Evolutionary conservation across 1,140 invertebrate species (phyloP), one percentile per base, ranked within the genome.

Genomic region (Calephelis virginiensis): DNA sequence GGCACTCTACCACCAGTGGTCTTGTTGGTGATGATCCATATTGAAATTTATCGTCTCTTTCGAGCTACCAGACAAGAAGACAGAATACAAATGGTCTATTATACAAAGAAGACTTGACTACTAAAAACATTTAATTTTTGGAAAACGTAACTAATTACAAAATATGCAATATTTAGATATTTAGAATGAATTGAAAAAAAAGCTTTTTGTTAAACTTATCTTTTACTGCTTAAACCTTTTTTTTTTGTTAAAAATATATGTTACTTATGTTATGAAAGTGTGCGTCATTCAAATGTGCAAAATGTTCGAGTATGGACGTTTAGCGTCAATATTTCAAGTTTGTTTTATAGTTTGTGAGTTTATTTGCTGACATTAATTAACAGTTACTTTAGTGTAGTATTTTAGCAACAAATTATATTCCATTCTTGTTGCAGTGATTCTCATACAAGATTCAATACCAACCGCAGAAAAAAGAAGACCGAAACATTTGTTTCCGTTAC

Each of bases 401-500:
- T 43, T 7, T 6, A 43, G 0, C 40, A 43, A 9, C 3, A 43
- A 43, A 43, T 43, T 8, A 8, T 43, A 43, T 43, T 43, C 5
- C 8, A 8, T 9, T 5, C 40, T 43, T 9, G 40, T 63, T 63
- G 17, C 61, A 46, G 43, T n/a, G 13, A 38, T 11, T 17, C 0
- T 38, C 53, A n/a, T 8, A 40, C 38, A 50, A 43, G 7, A 5
- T 50, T 43, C 37, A 13, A 53, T 7, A 38, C 40, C 38, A 53
- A 9, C 53, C 53, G 5, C 38, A 53, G 63, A 12, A 14, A 43
- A 50, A 53, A 40, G 48, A 43, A 49, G 7, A 53, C 37, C 49
- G 13, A 43, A 64, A 38, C 64, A 75, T 48, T n/a, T 80, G 64
- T 70, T 76, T 56, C 72, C 77, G 6, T 63, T 80, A 28, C 60